Evolutionary conservation across 2,113 vertebrate species (phyloP), one percentile per base, ranked within the genome.

Genomic region (Lipophrys pholis): DNA sequence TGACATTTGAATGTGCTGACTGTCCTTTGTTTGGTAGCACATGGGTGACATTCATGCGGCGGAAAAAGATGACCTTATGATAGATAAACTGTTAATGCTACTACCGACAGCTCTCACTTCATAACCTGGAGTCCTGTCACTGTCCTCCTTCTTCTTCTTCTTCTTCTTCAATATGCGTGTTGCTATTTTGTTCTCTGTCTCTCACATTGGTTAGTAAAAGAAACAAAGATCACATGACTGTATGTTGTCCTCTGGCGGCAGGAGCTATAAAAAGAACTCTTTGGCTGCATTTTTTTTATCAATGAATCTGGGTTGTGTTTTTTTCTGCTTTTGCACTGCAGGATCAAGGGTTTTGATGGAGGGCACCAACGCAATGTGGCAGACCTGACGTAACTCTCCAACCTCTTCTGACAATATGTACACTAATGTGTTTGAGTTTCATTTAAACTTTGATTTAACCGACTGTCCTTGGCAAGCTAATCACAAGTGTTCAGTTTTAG

Each of bases 61-160:
- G 82, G 89, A 91, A 93, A 91, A 68, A 85, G 88, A 90, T 91
- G 88, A 90, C 90, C 89, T 93, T 91, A 77, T 90, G 84, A 89
- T 85, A 90, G 79, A 89, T 73, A 77, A 40, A 61, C 69, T 76
- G 81, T 64, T 76, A 85, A 81, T 71, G 36, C 73, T 78, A 56
- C 21, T 30, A 30, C 54, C 54, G 66, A 11, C 53, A 12, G 50
- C 10, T 56, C 30, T 53, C n/a, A 36, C 51, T 57, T 48, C 48
- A 78, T 61, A 59, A 39, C 42, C 5, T 61, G 64, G 62, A 49
- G 15, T 73, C 61, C 12, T 11, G 56, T 63, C 51, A 41, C 4
- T 15, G 49, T 52, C 21, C 48, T 3, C 16, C 60, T 30, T 30
- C 3, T 53, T 64, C 45, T 72, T 56, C 66, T 73, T 79, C 72